These are phyloP conservation scores for Oophaga sylvatica DNA, from an alignment of 2,797 vertebrate genomes.

Conservation along the genomic window DNA sequence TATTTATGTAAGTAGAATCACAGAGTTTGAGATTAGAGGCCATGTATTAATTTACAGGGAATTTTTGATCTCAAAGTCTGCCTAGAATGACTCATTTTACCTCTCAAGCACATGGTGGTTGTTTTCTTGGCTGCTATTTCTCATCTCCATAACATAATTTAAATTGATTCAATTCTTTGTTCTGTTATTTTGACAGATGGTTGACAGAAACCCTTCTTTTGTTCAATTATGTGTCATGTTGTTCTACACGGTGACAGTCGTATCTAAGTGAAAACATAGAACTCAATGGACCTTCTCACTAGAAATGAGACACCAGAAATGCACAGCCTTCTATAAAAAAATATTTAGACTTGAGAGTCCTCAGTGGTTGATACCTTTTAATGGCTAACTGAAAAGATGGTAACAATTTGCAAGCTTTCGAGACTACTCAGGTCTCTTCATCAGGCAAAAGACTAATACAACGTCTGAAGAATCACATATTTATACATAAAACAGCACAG, in stretches of 20 bases:
- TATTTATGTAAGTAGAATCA: slow-evolving; percentile 40
- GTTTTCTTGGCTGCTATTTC: background rate
- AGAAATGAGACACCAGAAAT: slow-evolving; percentile 2
- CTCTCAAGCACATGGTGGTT: slow-evolving; percentile 11
- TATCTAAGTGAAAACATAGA: background rate
- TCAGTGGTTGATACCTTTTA: too few relatives aligned
- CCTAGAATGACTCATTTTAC: slow-evolving; percentile 9
- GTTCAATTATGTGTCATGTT: background rate
- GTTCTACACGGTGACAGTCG: background rate
- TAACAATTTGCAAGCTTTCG: too few relatives aligned
- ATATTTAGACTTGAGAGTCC: too few relatives aligned
- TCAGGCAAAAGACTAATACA: too few relatives aligned
- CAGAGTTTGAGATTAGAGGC: slow-evolving; percentile 21
- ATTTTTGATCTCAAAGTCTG: slow-evolving; percentile 25
- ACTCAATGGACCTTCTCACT: background rate
- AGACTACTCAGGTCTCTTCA: too few relatives aligned
- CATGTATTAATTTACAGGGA: slow-evolving; percentile 31
- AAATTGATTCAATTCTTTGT: background rate
- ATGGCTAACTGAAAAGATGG: too few relatives aligned
- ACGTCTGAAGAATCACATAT: too few relatives aligned
- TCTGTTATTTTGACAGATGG: background rate
- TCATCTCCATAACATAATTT: slow-evolving; percentile 6
- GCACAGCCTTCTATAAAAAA: too few relatives aligned
- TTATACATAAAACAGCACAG: too few relatives aligned
- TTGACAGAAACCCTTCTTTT: slow-evolving; percentile 12